phyloP scores from a whole-genome alignment of 2,888 invertebrate genomes.

The Eurois occulta region DNA sequence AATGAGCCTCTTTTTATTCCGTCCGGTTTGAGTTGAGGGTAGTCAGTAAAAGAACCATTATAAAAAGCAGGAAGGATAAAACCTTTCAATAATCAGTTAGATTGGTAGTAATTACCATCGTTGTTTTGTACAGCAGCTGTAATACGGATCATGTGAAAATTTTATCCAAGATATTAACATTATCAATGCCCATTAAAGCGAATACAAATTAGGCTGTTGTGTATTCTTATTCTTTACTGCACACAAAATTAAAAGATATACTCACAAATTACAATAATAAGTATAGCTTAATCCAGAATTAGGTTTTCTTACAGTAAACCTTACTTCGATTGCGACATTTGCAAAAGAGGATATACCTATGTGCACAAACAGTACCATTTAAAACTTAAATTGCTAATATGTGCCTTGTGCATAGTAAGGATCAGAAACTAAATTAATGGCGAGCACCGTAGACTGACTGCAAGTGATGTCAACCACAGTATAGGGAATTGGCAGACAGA shows the following conservation, averaged over 20 bases:
- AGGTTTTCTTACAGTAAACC: background rate
- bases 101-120: background rate
- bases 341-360: background rate
- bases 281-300: background rate
- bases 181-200: conserved; percentile 4
- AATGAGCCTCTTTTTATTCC: conserved; percentile 19
- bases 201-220: conserved; percentile 3
- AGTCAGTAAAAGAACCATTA: background rate
- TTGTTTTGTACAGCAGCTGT: conserved; percentile 5
- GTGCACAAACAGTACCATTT: background rate
- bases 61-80: background rate
- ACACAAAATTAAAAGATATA: background rate
- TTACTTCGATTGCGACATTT: background rate
- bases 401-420: background rate
- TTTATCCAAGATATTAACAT: background rate
- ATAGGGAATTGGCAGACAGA: conserved; percentile 1
- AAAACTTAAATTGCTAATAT: background rate
- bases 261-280: background rate
- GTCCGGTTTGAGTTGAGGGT: background rate
- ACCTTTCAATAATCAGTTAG: background rate
- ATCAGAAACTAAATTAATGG: conserved; percentile 2
- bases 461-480: conserved; percentile 9
- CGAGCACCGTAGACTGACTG: background rate
- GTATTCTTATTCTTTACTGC: background rate
- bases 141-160: background rate